A percentile compares a stretch with the other conserved stretches of the same genome.
These are phyloP conservation scores for Hippoglossus hippoglossus DNA, from an alignment of 2,797 vertebrate genomes.

Conservation along the genomic window DNA sequence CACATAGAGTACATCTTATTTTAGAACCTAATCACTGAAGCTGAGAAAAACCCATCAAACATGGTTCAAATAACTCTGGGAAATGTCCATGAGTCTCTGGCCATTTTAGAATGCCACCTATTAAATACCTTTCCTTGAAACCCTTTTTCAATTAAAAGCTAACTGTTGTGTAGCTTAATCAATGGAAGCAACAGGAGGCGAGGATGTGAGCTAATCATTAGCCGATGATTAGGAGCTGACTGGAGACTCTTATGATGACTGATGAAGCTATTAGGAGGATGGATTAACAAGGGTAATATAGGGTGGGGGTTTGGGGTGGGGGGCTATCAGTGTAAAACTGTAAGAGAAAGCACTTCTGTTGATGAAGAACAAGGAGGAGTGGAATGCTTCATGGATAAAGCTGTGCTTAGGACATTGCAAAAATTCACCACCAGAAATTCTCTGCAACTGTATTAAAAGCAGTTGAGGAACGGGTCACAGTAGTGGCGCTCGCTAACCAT, in stretches of 20 bases:
- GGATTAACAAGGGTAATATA: conserved; percentile 12
- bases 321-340: background rate
- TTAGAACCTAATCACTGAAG: background rate
- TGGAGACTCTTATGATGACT: conserved; percentile 31
- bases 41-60: conserved; percentile 1
- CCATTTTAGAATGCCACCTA: background rate
- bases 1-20: background rate
- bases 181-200: conserved; percentile 16
- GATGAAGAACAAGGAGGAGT: background rate
- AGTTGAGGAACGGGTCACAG: no score
- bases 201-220: conserved; percentile 34
- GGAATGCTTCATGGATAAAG: background rate
- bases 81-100: background rate
- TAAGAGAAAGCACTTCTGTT: background rate
- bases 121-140: conserved; percentile 8
- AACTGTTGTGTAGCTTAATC: conserved; percentile 32
- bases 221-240: conserved; percentile 25
- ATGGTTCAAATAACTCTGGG: background rate
- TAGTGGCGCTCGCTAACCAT: no score
- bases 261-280: conserved; percentile 31
- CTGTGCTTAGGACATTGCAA: background rate
- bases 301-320: no score
- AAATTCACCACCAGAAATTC: no score
- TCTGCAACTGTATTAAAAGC: no score
- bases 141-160: conserved; percentile 34